Evolutionary conservation across 2,113 vertebrate genomes (phyloP).

Genomic region (Macquaria ambigua): DNA sequence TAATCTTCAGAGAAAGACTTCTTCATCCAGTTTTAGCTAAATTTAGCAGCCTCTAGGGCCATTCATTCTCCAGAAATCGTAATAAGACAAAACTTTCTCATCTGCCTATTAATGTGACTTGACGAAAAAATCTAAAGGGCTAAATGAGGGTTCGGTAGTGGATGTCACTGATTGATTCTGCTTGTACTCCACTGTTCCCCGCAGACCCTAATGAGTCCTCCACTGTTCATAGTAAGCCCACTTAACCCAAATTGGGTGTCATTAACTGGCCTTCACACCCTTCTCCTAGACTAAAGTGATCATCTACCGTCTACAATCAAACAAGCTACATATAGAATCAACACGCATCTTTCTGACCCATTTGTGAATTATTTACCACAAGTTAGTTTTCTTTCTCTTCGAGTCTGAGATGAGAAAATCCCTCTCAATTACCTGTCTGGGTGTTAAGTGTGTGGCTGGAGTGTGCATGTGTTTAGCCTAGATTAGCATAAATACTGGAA

Average conservation of each 20-base stretch:
- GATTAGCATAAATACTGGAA: neutral
- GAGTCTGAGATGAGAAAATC: neutral
- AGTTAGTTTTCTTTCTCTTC: neutral
- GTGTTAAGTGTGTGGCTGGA: neutral
- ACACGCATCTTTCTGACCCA: neutral
- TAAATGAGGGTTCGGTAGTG: slow-evolving; percentile 37
- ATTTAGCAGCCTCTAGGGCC: slow-evolving; percentile 30
- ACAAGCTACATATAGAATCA: neutral
- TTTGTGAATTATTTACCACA: neutral
- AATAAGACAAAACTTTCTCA: slow-evolving; percentile 27
- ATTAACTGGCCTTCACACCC: slow-evolving; percentile 43
- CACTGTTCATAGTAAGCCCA: slow-evolving; percentile 48
- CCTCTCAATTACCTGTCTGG: neutral
- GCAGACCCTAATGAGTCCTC: slow-evolving; percentile 54
- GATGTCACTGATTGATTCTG: slow-evolving; percentile 55
- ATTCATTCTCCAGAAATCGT: slow-evolving; percentile 40
- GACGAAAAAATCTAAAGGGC: neutral
- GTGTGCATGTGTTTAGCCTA: neutral
- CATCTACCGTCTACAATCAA: neutral
- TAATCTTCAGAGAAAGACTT: slow-evolving; percentile 33
- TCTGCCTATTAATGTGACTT: slow-evolving; percentile 37
- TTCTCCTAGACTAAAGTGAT: neutral
- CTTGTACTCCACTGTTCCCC: slow-evolving; percentile 34
- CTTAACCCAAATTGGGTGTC: slow-evolving; percentile 54
- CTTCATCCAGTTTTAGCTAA: slow-evolving; percentile 38